Percentiles rank a stretch among this genome's conserved stretches.
Conservation (phyloP, 2,113 vertebrate species). For the Albula glossodonta region DNA sequence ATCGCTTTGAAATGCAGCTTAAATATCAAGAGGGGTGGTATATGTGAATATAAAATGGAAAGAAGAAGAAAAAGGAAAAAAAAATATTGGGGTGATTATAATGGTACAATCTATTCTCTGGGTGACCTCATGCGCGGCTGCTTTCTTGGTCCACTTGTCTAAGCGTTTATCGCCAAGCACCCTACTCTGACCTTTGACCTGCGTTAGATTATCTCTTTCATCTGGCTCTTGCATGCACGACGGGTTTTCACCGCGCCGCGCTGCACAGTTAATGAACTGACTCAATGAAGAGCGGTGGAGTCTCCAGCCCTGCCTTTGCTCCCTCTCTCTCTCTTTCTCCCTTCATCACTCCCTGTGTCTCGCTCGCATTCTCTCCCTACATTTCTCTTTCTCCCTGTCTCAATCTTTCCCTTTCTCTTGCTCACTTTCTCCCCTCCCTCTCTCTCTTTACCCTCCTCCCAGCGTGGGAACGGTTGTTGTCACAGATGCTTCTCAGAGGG, state of each 20-base stretch:
- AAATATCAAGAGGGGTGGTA: background rate
- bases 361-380: no score
- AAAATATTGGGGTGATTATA: conserved; percentile 33
- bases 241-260: conserved; percentile 42
- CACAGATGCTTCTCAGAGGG: no score
- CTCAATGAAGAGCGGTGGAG: conserved; percentile 22
- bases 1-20: background rate
- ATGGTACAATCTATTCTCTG: conserved; percentile 31
- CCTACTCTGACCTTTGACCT: conserved; percentile 50
- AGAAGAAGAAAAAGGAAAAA: conserved; percentile 35
- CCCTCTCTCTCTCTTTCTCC: conserved; percentile 42
- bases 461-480: no score
- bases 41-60: background rate
- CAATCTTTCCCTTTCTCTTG: no score
- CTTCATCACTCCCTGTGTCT: conserved; percentile 25
- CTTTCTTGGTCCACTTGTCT: conserved; percentile 37
- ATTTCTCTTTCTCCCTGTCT: background rate
- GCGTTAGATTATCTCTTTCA: conserved; percentile 39
- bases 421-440: no score
- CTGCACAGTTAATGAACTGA: conserved; percentile 58
- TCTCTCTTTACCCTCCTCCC: background rate
- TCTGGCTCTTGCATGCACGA: conserved; percentile 44
- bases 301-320: conserved; percentile 24
- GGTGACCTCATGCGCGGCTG: conserved; percentile 41
- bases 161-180: conserved; percentile 52